Conservation (phyloP, 2,113 vertebrate genomes). For the Climacteris rufus region DNA sequence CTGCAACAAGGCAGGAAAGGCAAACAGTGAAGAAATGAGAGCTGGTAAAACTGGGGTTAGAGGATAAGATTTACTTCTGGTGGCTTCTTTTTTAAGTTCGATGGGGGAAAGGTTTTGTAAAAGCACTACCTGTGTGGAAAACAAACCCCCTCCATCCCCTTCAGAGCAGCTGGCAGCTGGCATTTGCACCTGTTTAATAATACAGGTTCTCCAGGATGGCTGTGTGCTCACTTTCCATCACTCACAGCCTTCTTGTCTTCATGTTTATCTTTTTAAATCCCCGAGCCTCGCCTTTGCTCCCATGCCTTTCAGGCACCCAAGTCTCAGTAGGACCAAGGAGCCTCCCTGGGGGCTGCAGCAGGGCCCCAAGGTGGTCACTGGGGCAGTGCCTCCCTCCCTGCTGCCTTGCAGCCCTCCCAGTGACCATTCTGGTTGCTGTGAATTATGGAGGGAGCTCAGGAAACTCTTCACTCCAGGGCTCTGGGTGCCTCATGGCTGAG, state of each 20-base stretch:
- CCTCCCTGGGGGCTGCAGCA: not conserved
- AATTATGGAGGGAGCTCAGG: not conserved
- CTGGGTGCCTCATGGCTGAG: not conserved
- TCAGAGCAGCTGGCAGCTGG: not conserved
- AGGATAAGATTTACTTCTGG: not conserved
- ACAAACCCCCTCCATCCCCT: not conserved
- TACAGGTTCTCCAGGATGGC: not conserved
- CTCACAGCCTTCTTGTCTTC: not conserved
- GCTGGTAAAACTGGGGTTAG: not conserved
- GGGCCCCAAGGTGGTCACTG: not conserved
- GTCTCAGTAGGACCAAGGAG: accelerated
- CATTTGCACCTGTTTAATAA: not conserved
- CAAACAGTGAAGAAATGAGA: not conserved
- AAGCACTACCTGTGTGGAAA: not conserved
- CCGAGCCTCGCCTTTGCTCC: accelerated
- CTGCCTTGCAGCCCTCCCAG: not conserved
- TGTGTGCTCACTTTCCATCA: accelerated
- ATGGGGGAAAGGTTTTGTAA: not conserved
- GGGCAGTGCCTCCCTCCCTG: not conserved
- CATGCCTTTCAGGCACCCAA: accelerated
- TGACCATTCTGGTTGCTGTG: not conserved
- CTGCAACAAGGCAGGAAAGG: not conserved
- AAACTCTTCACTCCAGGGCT: not conserved
- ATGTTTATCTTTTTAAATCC: not conserved
- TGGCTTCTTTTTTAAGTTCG: not conserved